Evolutionary conservation across 2,797 vertebrate species (phyloP), one percentile per base, ranked within the genome.

Genomic region (Chiroxiphia lanceolata): DNA sequence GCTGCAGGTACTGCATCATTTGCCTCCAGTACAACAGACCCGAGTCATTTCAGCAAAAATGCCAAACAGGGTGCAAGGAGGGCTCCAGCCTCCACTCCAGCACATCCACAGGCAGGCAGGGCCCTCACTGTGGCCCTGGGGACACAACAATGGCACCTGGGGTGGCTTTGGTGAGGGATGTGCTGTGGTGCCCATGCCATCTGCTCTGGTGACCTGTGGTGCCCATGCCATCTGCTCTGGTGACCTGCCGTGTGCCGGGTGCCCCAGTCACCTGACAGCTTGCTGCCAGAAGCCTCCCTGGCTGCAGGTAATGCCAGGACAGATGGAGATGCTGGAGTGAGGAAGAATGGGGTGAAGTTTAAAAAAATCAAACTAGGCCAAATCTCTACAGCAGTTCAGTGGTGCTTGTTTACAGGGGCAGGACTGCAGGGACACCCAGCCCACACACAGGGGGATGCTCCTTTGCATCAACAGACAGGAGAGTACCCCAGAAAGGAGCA

Each of bases 221-320:
- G 5, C 11, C 16, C 7, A 1, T 4, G 10, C 0, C 3, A 12
- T 11, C n/a, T 27, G 65, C 63, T 22, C 19, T 0, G 0, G 8
- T 13, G 51, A 40, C 71, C 31, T 3, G 18, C 23, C 1, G 22
- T 0, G 7, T 34, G 47, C 57, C 12, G 11, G 42, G 42, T 11
- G 5, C 22, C 42, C 42, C 15, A 8, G 21, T 45, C 31, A n/a
- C 42, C 42, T 5, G 51, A 22, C 36, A 10, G 6, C 44, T 42
- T 13, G 34, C 26, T 59, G 36, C 14, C 3, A 29, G 34, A 17
- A 75, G 53, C 47, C 57, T 29, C 50, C 3, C 8, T 31, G 64
- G 44, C 42, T 26, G 15, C 63, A 8, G 42, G 15, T 4, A 18
- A 13, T 26, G 21, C 60, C 3, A 2, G 42, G 56, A 4, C 29